A percentile compares a stretch with the other conserved stretches of the same genome.
Evolutionary conservation across 2,113 vertebrate genomes (phyloP).

Genomic region (Varanus salvator): DNA sequence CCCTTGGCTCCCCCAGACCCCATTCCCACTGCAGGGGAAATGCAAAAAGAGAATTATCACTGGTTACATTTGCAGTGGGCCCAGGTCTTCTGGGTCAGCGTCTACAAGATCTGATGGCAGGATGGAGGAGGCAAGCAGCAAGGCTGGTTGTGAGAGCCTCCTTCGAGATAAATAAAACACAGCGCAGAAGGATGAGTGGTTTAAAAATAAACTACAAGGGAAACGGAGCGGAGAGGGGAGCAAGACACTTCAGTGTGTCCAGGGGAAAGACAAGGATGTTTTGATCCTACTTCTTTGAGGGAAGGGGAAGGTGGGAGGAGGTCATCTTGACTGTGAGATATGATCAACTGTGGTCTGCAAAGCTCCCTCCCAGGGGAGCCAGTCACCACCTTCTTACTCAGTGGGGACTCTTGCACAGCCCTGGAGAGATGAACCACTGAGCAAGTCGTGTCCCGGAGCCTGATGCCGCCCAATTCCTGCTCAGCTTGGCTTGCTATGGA

Average conservation of each 20-base stretch:
- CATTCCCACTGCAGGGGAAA: not conserved
- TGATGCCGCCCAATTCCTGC: not conserved
- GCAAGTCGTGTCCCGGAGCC: not conserved
- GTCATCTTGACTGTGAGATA: not conserved
- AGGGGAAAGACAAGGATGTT: not conserved
- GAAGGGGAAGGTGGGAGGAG: not conserved
- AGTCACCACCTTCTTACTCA: not conserved
- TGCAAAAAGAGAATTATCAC: not conserved
- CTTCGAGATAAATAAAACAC: not conserved
- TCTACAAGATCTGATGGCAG: not conserved
- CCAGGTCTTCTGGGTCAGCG: not conserved
- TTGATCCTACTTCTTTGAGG: not conserved
- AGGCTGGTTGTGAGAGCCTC: not conserved
- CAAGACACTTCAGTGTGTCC: not conserved
- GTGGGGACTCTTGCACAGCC: not conserved
- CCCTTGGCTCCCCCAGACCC: too few species aligned
- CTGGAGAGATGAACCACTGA: not conserved
- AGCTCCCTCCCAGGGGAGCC: not conserved
- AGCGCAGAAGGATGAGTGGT: not conserved
- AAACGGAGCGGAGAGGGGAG: not conserved
- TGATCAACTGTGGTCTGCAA: not conserved
- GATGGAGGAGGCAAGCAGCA: not conserved
- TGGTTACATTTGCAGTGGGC: not conserved
- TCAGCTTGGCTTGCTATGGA: not conserved
- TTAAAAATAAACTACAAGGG: conserved; percentile 21